Base-by-base conservation (phyloP, 2,888 invertebrate genomes). In the Acleris sparsana region DNA sequence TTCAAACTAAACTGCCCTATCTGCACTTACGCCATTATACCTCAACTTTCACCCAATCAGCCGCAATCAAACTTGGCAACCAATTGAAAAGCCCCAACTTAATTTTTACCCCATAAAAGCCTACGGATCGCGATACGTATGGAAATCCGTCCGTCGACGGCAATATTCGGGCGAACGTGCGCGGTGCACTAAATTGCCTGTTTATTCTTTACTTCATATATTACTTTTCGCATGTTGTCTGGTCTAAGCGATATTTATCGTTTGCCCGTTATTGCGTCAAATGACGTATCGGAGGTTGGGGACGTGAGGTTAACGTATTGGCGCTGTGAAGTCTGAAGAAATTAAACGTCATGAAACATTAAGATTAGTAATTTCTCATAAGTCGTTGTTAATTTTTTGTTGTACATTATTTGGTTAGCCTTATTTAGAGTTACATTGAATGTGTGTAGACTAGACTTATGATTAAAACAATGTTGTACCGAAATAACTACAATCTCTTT, bases 201-300 rank as follows among this genome's bases (percentile, higher is more conserved):
- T 93, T 93, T 93, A 93, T 93, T 92, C 93, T 90, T 91, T 88
- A 93, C 92, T 92, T 93, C 93, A 93, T 93, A 93, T 92, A 93
- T 93, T 93, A 93, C 92, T 91, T 90, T 91, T 88, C 89, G 91
- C 88, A 85, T 90, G 92, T 91, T 92, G 92, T 92, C 92, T 92
- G 90, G 86, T 88, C 89, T 91, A 92, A 92, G 86, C 87, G 85
- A 90, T 92, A 92, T 92, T 92, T 92, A 92, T 92, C 84, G 91
- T 89, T 89, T 88, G 90, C 87, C 92, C 90, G 88, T 92, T 92
- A 92, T 91, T 92, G 89, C 92, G 84, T 87, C 87, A 82, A 90
- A 92, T 92, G 92, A 92, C 89, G 90, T 84, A 84, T 81, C 82
- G 84, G 81, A 82, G 78, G 83, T 85, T 85, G 86, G 80, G 82